Percentiles rank a stretch among this genome's conserved stretches.
Evolutionary conservation across 2,888 invertebrate species (phyloP).

Genomic region (Philhelius pedissequus): DNA sequence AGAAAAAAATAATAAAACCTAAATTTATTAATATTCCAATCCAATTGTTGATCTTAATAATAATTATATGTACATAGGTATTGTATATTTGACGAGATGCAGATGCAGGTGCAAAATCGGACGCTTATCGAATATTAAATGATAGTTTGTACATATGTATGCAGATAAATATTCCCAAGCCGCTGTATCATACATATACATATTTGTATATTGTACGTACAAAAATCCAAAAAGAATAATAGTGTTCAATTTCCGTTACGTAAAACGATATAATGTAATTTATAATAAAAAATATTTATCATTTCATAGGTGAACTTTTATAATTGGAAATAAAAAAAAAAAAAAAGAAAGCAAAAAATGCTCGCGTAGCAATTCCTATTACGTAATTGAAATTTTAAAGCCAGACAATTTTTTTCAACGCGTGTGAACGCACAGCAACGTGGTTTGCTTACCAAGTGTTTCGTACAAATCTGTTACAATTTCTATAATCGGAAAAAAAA

Average conservation of each 20-base stretch:
- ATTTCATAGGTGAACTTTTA: constrained; percentile 30
- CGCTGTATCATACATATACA: not conserved
- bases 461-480: constrained; percentile 51
- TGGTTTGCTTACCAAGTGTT: constrained; percentile 25
- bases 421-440: constrained; percentile 44
- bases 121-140: too few relatives aligned
- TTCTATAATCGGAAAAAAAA: not conserved
- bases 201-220: too few relatives aligned
- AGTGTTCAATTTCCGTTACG: not conserved
- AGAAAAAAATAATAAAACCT: too few relatives aligned
- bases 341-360: constrained; percentile 42
- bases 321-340: not conserved
- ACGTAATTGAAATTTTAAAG: constrained; percentile 43
- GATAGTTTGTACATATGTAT: too few relatives aligned
- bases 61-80: too few relatives aligned
- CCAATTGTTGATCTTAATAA: too few relatives aligned
- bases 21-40: too few relatives aligned
- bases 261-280: not conserved
- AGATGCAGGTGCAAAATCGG: too few relatives aligned
- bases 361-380: constrained; percentile 48
- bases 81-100: too few relatives aligned
- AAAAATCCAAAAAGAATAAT: not conserved
- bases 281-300: constrained; percentile 6
- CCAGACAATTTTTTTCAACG: constrained; percentile 18
- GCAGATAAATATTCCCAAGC: too few relatives aligned